phyloP scores from a whole-genome alignment of 2,888 invertebrate species.

The Drosophila aldrichi region DNA sequence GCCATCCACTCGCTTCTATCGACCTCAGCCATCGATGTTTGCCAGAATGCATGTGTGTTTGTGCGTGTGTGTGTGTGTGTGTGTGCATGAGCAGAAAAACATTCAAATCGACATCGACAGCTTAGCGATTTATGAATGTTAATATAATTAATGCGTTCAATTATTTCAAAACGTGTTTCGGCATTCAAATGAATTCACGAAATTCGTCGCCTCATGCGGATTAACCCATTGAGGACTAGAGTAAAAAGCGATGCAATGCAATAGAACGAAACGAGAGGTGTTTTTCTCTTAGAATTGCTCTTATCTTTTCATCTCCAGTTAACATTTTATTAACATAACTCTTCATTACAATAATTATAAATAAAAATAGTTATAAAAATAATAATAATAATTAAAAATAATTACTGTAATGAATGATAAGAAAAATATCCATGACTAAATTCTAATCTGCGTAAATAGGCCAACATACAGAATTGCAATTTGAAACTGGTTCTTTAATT shows the following conservation, averaged over 20 bases:
- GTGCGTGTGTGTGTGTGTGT: constrained; percentile 1
- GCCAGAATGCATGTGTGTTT: background rate
- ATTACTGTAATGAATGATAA: too few species aligned
- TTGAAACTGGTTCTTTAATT: too few species aligned
- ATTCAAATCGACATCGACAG: constrained; percentile 65
- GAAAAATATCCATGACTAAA: too few species aligned
- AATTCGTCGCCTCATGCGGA: constrained; percentile 14
- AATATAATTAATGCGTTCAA: constrained; percentile 76
- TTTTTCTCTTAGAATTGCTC: too few species aligned
- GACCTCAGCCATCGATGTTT: background rate
- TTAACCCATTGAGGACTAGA: constrained; percentile 56
- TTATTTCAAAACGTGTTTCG: constrained; percentile 76
- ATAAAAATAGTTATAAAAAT: too few species aligned
- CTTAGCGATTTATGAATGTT: constrained; percentile 67
- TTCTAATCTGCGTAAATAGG: too few species aligned
- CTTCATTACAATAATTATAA: too few species aligned
- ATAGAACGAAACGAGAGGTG: too few species aligned
- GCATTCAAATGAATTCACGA: constrained; percentile 69
- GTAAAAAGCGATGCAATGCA: background rate
- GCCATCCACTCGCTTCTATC: background rate
- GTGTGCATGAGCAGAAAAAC: constrained; percentile 20
- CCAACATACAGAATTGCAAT: too few species aligned
- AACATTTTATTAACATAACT: too few species aligned
- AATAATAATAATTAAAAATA: too few species aligned
- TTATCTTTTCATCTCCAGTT: too few species aligned